These are phyloP conservation scores for Oplegnathus fasciatus DNA, from an alignment of 2,113 vertebrate species.

Conservation along the genomic window DNA sequence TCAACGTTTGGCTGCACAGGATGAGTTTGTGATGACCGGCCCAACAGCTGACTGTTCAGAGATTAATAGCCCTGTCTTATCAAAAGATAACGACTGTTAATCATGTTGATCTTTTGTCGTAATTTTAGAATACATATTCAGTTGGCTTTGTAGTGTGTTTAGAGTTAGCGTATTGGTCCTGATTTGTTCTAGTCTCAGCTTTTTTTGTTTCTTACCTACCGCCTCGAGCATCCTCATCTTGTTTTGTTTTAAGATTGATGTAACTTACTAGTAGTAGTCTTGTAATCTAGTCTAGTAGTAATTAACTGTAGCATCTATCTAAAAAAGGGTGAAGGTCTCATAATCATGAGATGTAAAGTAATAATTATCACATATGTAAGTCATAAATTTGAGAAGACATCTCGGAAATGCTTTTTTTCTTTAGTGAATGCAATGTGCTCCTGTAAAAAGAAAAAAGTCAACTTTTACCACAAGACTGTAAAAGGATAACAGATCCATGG, in stretches of 20 bases:
- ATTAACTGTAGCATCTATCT: neutral
- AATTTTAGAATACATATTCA: neutral
- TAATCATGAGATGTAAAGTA: neutral
- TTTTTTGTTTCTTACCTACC: neutral
- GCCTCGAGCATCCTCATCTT: too few relatives aligned
- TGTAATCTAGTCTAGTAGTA: neutral
- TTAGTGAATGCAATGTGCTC: slow-evolving; percentile 57
- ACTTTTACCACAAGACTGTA: slow-evolving; percentile 57
- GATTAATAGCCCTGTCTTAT: neutral
- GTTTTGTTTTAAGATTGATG: neutral
- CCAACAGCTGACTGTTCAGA: neutral
- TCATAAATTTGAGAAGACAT: neutral
- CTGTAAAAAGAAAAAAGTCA: slow-evolving; percentile 41
- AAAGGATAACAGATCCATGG: slow-evolving; percentile 42
- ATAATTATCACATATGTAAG: neutral
- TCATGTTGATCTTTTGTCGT: neutral
- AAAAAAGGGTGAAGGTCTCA: neutral
- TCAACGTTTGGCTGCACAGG: neutral
- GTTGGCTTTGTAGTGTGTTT: too few relatives aligned
- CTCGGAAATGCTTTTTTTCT: neutral
- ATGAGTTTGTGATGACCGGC: neutral
- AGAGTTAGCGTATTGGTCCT: too few relatives aligned
- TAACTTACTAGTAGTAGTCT: neutral
- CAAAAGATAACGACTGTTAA: too few relatives aligned
- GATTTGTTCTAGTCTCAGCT: too few relatives aligned